Evolutionary conservation across 92 coral and sea anemone genomes (phyloP), one percentile per base, ranked within the genome.

Genomic region (Hydrozoanthus gracilis): DNA sequence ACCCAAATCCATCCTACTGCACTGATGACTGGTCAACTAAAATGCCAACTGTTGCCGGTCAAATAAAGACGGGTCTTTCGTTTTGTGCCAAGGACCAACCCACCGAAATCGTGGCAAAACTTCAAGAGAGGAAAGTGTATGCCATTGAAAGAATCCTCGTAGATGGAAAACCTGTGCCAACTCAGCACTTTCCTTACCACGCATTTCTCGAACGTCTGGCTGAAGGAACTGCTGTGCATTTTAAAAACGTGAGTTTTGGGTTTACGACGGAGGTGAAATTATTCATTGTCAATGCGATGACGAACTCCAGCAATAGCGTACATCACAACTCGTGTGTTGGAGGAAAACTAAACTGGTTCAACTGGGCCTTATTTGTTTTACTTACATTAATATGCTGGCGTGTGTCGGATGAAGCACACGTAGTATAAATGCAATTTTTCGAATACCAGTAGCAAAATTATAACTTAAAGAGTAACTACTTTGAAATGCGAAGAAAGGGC

Each of bases 1-100:
- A 78, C 52, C 71, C 83, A 6, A 78, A 78, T 67, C 83, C 83
- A 46, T 66, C 44, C n/a, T 78, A 78, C 83, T 78, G 83, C 72
- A 12, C 83, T 61, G 70, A 78, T 58, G 44, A 60, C 39, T 78
- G 83, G 83, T n/a, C 52, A 0, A 45, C 14, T 44, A 61, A 61
- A 8, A 78, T 78, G 71, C 83, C 83, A 61, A 61, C 72, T 10
- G 3, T 78, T 61, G 83, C 83, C 16, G 10, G 83, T 60, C 1
- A 12, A 44, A 46, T 78, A 13, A 78, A 78, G 6, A 78, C 72
- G 15, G 65, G 83, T 13, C 48, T 78, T 49, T 15, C 18, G 11
- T 78, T 60, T 50, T 78, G 83, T 14, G 83, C 49, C 47, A 78
- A 61, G 56, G 61, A 48, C 56, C 16, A 78, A 35, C 71, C 71